Base-by-base conservation (phyloP, 2,113 vertebrate genomes). In the Epinephelus fuscoguttatus region DNA sequence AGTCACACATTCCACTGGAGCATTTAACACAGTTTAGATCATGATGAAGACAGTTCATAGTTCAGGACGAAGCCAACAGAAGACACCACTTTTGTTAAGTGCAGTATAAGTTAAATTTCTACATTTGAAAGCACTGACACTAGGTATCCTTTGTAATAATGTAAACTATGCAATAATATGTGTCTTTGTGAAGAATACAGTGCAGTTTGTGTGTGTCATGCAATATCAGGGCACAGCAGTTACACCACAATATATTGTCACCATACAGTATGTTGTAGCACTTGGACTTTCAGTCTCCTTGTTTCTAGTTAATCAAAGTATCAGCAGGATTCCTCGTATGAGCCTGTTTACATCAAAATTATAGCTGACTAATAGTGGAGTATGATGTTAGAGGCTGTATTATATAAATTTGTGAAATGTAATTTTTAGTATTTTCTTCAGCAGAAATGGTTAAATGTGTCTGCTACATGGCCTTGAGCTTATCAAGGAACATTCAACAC, bases 381-480 rank as follows among this genome's bases (percentile, higher is more conserved):
- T 33, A 42, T 67, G 13, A 53, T 40, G 8, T 47, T 8, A 25
- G 17, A 47, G 37, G 45, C 27, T 68, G 53, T 21, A 56, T 64
- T 56, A 19, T 61, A 62, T 45, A 9, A 4, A 68, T 74, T 67
- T 45, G 10, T 9, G 3, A 42, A 33, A 50, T 33, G 12, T 4
- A 69, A 53, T 74, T 25, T 75, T 61, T 52, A 17, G 11, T 71
- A n/a, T 57, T 40, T 57, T 77, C 56, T 63, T 47, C 21, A 42
- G 17, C 13, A 27, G n/a, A 23, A 50, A 79, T 47, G 37, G 8
- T 37, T 56, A n/a, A 55, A 68, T 61, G 15, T 68, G 14, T 78
- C 55, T 40, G 40, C 50, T 57, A 6, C n/a, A 27, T 21, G 13
- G 25, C 47, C 47, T 56, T 47, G 42, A 66, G 70, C 61, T 73